phyloP scores from a whole-genome alignment of 2,113 vertebrate genomes.

The Riparia riparia region DNA sequence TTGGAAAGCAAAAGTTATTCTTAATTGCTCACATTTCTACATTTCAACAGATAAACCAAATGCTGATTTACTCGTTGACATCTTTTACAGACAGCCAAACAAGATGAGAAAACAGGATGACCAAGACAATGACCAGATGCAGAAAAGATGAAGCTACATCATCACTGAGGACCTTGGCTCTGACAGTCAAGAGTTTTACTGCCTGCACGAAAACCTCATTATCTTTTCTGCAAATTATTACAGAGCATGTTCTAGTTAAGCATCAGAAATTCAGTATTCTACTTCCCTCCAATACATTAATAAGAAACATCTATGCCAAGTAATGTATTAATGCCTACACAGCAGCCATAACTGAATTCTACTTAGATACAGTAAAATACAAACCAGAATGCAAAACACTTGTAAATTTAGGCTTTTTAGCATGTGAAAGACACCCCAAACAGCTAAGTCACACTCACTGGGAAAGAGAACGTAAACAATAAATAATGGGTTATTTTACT shows the following conservation, averaged over 20 bases:
- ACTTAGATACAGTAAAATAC: background rate
- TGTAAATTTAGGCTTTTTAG: background rate
- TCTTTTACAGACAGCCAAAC: background rate
- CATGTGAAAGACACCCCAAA: background rate
- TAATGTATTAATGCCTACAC: background rate
- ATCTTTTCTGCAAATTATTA: background rate
- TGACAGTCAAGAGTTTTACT: background rate
- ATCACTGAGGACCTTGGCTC: background rate
- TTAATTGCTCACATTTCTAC: background rate
- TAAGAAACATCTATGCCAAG: background rate
- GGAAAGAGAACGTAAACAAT: background rate
- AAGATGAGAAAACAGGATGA: background rate
- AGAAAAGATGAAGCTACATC: background rate
- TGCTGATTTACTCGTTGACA: background rate
- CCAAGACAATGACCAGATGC: background rate
- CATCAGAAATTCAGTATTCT: background rate
- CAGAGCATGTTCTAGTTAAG: background rate
- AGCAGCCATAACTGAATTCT: background rate
- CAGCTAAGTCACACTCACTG: background rate
- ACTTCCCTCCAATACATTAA: background rate
- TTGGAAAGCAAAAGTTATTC: background rate
- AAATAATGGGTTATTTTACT: background rate
- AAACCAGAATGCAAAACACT: background rate
- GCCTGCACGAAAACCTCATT: background rate
- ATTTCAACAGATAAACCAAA: background rate